These are phyloP conservation scores for Papilio aristodemus DNA, from an alignment of 1,140 invertebrate genomes.

Conservation along the genomic window DNA sequence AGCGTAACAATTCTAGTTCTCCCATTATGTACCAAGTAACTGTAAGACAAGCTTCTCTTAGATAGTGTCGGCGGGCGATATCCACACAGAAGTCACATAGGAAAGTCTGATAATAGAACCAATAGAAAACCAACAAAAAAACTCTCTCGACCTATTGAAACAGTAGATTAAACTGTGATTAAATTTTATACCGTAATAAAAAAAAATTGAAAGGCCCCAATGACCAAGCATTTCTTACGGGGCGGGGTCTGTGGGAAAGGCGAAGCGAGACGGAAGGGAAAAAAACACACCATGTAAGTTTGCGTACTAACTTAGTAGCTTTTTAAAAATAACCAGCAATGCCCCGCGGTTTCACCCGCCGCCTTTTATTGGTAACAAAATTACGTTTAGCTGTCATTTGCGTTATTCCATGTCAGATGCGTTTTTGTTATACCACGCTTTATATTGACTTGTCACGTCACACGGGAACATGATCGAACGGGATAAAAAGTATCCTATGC, in stretches of 20 bases:
- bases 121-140: slow-evolving; percentile 56
- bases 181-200: slow-evolving; percentile 68
- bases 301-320: slow-evolving; percentile 12
- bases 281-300: slow-evolving; percentile 54
- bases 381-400: too few species aligned
- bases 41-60: not conserved
- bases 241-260: slow-evolving; percentile 68
- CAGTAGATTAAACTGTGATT: slow-evolving; percentile 75
- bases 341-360: too few species aligned
- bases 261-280: slow-evolving; percentile 35
- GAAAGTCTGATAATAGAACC: slow-evolving; percentile 45
- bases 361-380: too few species aligned
- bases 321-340: too few species aligned
- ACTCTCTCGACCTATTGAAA: slow-evolving; percentile 63
- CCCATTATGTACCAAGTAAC: not conserved
- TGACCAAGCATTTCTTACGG: slow-evolving; percentile 60
- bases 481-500: too few species aligned
- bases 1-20: slow-evolving; percentile 12
- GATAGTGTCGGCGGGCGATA: not conserved
- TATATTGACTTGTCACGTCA: too few species aligned
- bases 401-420: too few species aligned
- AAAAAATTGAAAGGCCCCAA: slow-evolving; percentile 63
- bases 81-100: slow-evolving; percentile 52
- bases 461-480: too few species aligned
- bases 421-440: too few species aligned